Evolutionary conservation across 2,113 vertebrate genomes (phyloP).

Genomic region (Microcebus tavaratra): DNA sequence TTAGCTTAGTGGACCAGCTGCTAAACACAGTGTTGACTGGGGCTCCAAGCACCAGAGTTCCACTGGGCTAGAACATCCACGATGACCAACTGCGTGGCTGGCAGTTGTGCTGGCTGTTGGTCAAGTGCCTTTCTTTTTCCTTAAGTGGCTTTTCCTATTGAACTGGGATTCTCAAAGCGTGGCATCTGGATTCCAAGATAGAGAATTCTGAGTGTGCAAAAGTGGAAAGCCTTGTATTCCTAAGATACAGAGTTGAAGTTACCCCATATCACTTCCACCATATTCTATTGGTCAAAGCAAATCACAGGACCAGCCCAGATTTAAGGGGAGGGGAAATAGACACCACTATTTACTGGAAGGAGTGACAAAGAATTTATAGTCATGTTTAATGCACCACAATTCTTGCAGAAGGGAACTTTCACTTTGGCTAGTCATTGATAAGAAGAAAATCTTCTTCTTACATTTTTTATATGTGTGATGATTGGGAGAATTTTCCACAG

Average conservation of each 20-base stretch:
- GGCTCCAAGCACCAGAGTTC: background rate
- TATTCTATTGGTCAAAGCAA: background rate
- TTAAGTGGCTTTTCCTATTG: background rate
- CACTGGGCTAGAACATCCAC: fast-evolving
- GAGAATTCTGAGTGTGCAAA: background rate
- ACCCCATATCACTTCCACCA: background rate
- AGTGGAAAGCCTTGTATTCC: background rate
- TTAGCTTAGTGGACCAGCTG: background rate
- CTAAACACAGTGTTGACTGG: background rate
- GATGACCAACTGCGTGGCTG: background rate
- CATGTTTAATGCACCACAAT: background rate
- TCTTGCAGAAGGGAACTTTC: background rate
- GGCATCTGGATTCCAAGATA: background rate
- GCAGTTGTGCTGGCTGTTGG: background rate
- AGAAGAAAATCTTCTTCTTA: background rate
- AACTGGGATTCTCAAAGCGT: background rate
- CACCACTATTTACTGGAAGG: background rate
- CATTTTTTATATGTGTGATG: background rate
- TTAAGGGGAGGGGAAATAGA: background rate
- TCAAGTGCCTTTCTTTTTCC: background rate
- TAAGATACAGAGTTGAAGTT: background rate
- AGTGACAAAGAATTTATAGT: background rate
- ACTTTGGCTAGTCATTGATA: background rate
- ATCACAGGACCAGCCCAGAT: background rate
- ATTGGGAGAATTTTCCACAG: background rate